Base-by-base conservation (phyloP, 1,140 invertebrate genomes). In the Hirudo medicinalis region DNA sequence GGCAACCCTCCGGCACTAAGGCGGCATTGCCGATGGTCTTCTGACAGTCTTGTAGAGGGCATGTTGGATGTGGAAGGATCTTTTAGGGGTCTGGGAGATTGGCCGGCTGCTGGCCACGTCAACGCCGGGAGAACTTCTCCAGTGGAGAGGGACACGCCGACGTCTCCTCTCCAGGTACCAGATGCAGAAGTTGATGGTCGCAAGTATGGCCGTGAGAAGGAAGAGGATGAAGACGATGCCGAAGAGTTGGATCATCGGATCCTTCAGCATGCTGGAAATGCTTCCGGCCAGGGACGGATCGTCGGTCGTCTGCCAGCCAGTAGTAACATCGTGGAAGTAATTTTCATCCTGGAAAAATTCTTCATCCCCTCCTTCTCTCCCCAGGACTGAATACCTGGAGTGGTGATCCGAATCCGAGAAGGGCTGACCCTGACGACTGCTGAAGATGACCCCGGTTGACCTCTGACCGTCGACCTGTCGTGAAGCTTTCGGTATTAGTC, bases 31-130 rank as follows among this genome's bases (percentile, higher is more conserved):
- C 36, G 69, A 70, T 25, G 69, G 69, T 9, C 69, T 43, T 8
- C 69, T 36, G 49, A 70, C 69, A 22, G 69, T 70, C 25, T 70
- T 70, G 69, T 70, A 70, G 69, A 70, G 69, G 40, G 69, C 69
- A 22, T 70, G 69, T 19, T 70, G 69, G 69, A 70, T 70, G 69
- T 70, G 69, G 25, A 70, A 43, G 20, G 69, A 70, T 25, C 69
- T 49, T 25, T 70, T 70, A 5, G 69, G 49, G 19, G 69, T 25
- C 53, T 70, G 69, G 1, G 19, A 3, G 5, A 22, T 19, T 15
- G 36, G 36, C 13, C 69, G 8, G 25, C 43, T 25, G 13, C 17
- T 13, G 27, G 15, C 36, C 6, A 70, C 53, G 69, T 70, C 69
- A 0, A 36, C 69, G 36, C 32, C 49, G 69, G 69, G 69, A 1